Evolutionary conservation across 2,797 vertebrate genomes (phyloP).

Genomic region (Anableps anableps): DNA sequence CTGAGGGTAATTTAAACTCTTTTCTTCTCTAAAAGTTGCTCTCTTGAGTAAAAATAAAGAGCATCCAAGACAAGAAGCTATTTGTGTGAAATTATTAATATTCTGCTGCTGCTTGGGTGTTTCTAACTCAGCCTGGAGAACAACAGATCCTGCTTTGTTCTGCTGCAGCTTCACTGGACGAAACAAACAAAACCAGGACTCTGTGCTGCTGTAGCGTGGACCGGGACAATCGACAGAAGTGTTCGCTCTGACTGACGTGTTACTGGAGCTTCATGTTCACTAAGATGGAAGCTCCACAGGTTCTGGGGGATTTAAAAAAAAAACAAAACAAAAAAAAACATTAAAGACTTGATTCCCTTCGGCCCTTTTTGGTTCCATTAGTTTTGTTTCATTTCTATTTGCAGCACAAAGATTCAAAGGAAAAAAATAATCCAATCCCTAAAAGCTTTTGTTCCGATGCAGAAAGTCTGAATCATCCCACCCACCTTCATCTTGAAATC

Average conservation of each 20-base stretch:
- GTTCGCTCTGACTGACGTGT: background rate
- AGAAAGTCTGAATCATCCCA: background rate
- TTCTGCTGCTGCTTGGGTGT: slow-evolving; percentile 85
- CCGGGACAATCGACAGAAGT: background rate
- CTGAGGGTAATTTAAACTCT: background rate
- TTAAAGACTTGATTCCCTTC: background rate
- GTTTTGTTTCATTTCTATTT: too few species aligned
- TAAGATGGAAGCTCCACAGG: background rate
- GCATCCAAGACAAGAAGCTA: slow-evolving; percentile 81
- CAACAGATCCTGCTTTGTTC: slow-evolving; percentile 83
- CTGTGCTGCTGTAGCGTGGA: background rate
- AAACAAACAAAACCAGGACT: slow-evolving; percentile 12
- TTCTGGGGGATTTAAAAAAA: too few species aligned
- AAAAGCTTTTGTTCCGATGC: background rate
- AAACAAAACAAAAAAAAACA: too few species aligned
- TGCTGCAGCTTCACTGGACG: background rate
- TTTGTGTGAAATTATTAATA: slow-evolving; percentile 87
- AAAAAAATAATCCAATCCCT: background rate
- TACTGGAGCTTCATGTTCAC: background rate
- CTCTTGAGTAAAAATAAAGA: slow-evolving; percentile 60
- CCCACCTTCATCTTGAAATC: background rate
- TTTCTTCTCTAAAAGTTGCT: background rate
- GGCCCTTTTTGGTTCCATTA: background rate
- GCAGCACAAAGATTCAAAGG: background rate
- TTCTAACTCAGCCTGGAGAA: slow-evolving; percentile 79